Conservation (phyloP, 2,888 invertebrate genomes). For the Drosophila yooni region DNA sequence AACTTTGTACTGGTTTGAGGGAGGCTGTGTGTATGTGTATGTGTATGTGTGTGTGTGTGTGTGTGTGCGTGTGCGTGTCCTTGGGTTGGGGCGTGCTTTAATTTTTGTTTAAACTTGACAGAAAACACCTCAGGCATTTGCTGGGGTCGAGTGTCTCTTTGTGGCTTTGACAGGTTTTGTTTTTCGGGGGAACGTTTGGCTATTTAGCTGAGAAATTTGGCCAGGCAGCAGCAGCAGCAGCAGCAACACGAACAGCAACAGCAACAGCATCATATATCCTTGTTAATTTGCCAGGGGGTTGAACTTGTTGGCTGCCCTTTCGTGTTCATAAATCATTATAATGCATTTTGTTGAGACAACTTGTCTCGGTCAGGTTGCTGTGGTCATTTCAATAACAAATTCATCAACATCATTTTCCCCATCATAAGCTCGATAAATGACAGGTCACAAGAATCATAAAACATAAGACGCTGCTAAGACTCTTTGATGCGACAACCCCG, state of each 20-base stretch:
- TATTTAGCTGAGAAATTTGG: constrained; percentile 55
- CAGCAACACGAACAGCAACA: constrained; percentile 54
- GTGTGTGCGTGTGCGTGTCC: constrained; percentile 6
- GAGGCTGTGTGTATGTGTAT: constrained; percentile 26
- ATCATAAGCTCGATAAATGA: constrained; percentile 20
- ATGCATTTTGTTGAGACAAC: constrained; percentile 70
- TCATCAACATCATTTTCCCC: constrained; percentile 55
- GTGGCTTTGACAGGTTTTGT: constrained; percentile 75
- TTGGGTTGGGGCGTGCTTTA: constrained; percentile 55
- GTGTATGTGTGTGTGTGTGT: constrained; percentile 33
- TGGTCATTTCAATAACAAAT: constrained; percentile 66
- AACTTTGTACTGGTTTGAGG: constrained; percentile 49
- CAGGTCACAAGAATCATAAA: constrained; percentile 20
- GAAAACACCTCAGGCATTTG: constrained; percentile 71
- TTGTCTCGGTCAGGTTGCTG: constrained; percentile 55
- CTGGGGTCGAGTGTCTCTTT: constrained; percentile 74
- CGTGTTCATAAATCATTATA: constrained; percentile 72
- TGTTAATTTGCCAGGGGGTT: constrained; percentile 73
- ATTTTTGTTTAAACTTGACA: constrained; percentile 76
- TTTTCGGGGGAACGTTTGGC: constrained; percentile 47
- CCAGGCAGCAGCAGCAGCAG: constrained; percentile 20
- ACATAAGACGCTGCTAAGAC: background rate
- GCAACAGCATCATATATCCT: constrained; percentile 71
- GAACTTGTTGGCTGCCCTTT: constrained; percentile 33
- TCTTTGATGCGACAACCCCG: background rate